phyloP scores from a whole-genome alignment of 1,140 invertebrate genomes.

The Reticulitermes speratus region DNA sequence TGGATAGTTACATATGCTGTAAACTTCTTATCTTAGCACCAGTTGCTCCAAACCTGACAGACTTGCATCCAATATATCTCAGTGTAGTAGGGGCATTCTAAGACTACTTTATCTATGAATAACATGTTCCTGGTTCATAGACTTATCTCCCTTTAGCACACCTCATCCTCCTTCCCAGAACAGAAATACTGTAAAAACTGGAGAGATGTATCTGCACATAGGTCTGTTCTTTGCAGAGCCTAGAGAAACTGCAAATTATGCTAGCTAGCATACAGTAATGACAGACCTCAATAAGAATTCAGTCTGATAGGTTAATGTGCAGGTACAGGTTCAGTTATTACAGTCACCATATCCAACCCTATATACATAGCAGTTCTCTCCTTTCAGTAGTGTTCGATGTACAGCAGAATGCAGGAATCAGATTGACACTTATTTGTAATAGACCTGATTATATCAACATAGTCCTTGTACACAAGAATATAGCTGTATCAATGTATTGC shows the following conservation, averaged over 20 bases:
- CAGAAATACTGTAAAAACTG: too few relatives aligned
- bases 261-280: not conserved
- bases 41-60: too few relatives aligned
- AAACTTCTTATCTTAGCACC: too few relatives aligned
- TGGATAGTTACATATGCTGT: too few relatives aligned
- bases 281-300: not conserved
- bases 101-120: too few relatives aligned
- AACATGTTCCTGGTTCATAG: too few relatives aligned
- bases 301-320: not conserved
- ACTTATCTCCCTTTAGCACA: too few relatives aligned
- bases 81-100: too few relatives aligned
- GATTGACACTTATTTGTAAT: not conserved
- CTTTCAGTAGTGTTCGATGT: not conserved
- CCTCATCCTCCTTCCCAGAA: too few relatives aligned
- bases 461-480: conserved; percentile 26
- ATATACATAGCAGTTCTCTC: not conserved
- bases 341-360: not conserved
- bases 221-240: not conserved
- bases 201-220: too few relatives aligned
- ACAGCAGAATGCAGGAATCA: not conserved
- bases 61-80: too few relatives aligned
- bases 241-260: not conserved
- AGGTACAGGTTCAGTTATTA: not conserved
- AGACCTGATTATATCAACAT: not conserved
- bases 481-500: conserved; percentile 25